Base-by-base conservation (phyloP, 92 coral and sea anemone species). In the Epizoanthus rinbou region DNA sequence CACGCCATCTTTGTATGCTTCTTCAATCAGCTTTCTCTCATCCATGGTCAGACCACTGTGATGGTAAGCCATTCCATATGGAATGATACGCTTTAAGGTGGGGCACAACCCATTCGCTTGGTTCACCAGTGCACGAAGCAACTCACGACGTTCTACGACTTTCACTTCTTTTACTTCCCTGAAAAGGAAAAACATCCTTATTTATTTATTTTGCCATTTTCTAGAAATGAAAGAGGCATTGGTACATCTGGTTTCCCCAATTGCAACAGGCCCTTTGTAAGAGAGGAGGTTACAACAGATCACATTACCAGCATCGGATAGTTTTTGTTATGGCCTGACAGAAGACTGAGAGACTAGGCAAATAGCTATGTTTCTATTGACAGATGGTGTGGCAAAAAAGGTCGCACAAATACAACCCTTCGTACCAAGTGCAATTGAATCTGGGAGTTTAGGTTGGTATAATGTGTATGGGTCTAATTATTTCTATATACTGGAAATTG, bases 31-130 rank as follows among this genome's bases (percentile, higher is more conserved):
- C 56, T 94, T 94, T 33, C 99, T 86, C 84, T 96, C 99, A 75
- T 96, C 99, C 89, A 92, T 89, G 1, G 99, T 96, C 88, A 96
- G 89, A 14, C 99, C 99, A 75, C 99, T 85, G 64, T 96, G 99
- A 81, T 96, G 99, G 60, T 96, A 96, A 0, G 98, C 99, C 37
- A 96, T 73, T 10, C 99, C 99, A 79, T 84, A 96, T 3, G 97
- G 98, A 80, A 96, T 80, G 25, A 92, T 86, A 43, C 76, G 64
- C 53, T 85, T 89, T 22, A 96, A 64, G 37, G 89, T 88, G 14
- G 98, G 99, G 62, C 99, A 96, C 43, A 96, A 58, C 3, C 93
- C 94, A 80, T 86, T 91, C 6, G 98, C 96, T 84, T 96, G 93
- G 86, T 87, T 88, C 68, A 64, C 84, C 54, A 96, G 73, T 8